Base-by-base conservation (phyloP, 2,888 invertebrate species). In the Sminthurinus aureus region DNA sequence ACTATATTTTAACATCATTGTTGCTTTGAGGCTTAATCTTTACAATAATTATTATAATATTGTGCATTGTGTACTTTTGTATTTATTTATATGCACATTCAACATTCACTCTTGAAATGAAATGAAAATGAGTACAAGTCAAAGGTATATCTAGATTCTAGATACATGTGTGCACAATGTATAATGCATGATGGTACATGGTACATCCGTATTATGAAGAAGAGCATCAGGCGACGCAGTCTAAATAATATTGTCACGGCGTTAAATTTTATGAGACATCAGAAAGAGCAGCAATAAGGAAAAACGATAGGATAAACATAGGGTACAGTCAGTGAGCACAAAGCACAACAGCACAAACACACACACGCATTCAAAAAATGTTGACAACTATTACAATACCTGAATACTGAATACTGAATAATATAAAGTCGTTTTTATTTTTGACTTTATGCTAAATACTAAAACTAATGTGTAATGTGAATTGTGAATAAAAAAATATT, bases 181-280 rank as follows among this genome's bases (percentile, higher is more conserved):
- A 38, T 6, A 38, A 6, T 38, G 38, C 38, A 38, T 38, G 6
- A 6, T 38, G 38, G 38, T 38, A 38, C 6, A 38, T 38, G 6
- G 38, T 38, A 38, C 38, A 38, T 38, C 38, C 38, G 38, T 38
- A 38, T 38, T 38, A 38, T 38, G 38, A 38, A 38, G 38, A 38
- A 38, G 26, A 58, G 18, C 58, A 18, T 15, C 58, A 58, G 18
- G 58, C 77, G 77, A 77, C 77, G 77, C 52, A 77, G 58, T 77
- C 58, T 77, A 24, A 24, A 77, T 52, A 52, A 52, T 77, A 52
- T 26, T 26, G 74, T 52, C 77, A 58, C 58, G 58, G 77, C 77
- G 77, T 77, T 77, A 77, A 77, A 77, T 77, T 76, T 77, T 77
- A 77, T 77, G 77, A 77, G 77, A 13, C 20, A 77, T 52, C 20